Evolutionary conservation across 1,140 invertebrate species (phyloP).

Genomic region (Matsumurasca onukii): DNA sequence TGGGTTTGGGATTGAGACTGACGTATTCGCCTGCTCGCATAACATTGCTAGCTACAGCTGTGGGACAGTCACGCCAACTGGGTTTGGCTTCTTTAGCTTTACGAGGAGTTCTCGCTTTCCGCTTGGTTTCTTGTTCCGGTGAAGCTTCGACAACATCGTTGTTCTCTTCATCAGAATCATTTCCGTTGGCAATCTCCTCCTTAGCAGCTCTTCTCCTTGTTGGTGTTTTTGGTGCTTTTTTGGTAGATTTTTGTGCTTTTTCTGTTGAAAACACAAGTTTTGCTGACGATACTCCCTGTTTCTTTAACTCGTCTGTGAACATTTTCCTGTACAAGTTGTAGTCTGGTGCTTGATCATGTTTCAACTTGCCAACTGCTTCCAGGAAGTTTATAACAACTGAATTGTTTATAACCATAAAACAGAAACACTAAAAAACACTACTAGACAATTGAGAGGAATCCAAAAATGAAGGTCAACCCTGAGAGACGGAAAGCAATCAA

Average conservation of each 20-base stretch:
- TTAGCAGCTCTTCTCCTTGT: not conserved
- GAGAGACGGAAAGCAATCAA: too few species aligned
- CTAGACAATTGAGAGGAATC: too few species aligned
- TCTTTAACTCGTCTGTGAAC: constrained; percentile 59
- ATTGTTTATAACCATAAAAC: constrained; percentile 47
- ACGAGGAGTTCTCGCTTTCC: constrained; percentile 23
- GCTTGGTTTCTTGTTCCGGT: constrained; percentile 23
- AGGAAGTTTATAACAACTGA: constrained; percentile 62
- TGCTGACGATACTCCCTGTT: constrained; percentile 38
- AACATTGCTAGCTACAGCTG: constrained; percentile 29
- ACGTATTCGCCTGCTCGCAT: constrained; percentile 28
- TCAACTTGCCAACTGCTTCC: constrained; percentile 66
- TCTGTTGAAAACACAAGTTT: constrained; percentile 44
- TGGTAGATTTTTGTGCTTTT: constrained; percentile 11
- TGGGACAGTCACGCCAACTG: constrained; percentile 35
- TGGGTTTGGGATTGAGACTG: constrained; percentile 13
- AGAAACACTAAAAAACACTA: too few species aligned
- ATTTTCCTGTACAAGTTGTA: constrained; percentile 69
- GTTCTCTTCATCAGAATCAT: constrained; percentile 31
- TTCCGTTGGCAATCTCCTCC: constrained; percentile 22
- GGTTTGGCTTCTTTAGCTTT: not conserved
- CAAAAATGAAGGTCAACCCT: too few species aligned
- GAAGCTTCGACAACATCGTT: constrained; percentile 25
- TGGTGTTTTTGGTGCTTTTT: not conserved
- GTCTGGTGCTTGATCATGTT: constrained; percentile 70